These are phyloP conservation scores for Beroe forskalii DNA, from an alignment of 37 sponge, comb jelly and placozoan genomes.

Conservation along the genomic window DNA sequence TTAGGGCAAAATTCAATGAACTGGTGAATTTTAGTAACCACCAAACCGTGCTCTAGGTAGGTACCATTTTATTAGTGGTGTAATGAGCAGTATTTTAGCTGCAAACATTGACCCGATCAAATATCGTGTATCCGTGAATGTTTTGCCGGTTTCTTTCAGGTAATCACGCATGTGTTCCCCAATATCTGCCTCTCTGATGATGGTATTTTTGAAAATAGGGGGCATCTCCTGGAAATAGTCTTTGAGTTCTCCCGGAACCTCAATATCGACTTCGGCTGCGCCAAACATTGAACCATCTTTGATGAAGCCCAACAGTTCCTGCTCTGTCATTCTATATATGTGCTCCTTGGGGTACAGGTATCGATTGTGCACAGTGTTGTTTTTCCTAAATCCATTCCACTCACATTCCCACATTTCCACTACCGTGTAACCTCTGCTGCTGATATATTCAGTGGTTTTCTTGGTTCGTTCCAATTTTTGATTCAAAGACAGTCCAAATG, in stretches of 20 bases:
- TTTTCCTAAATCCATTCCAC: background rate
- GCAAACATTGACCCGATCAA: slow-evolving; percentile 16
- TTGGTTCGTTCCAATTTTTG: background rate
- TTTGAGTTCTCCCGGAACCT: background rate
- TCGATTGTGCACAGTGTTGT: background rate
- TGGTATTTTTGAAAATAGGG: slow-evolving; percentile 15
- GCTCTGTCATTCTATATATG: background rate
- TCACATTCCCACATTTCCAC: slow-evolving; percentile 13
- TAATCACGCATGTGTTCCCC: background rate
- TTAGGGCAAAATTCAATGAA: background rate
- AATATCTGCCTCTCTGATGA: background rate
- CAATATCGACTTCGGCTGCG: background rate
- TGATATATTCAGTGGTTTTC: background rate
- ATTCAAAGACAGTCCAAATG: background rate
- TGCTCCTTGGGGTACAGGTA: background rate
- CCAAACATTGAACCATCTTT: background rate
- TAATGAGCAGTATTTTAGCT: background rate
- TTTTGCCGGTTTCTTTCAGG: background rate
- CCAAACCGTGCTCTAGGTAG: background rate
- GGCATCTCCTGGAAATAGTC: slow-evolving; percentile 4
- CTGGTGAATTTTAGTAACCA: background rate
- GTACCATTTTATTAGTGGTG: slow-evolving; percentile 12
- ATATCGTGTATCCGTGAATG: background rate
- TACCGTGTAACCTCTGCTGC: background rate
- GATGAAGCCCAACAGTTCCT: background rate